phyloP scores from a whole-genome alignment of 1,140 invertebrate species.

The Archivesica marissinica region DNA sequence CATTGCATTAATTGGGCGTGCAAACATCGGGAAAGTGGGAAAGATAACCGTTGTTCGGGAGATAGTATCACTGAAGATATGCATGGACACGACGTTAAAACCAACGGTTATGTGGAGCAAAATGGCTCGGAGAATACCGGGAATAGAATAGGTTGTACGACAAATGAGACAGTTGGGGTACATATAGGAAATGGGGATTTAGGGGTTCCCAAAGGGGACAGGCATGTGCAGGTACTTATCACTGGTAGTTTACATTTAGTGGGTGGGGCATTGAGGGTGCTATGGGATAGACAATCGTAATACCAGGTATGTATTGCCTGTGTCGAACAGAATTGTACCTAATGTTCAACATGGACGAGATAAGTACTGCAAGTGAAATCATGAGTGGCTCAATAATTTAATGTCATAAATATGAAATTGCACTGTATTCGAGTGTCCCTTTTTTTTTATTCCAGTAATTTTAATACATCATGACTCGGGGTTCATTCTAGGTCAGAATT shows the following conservation, averaged over 20 bases:
- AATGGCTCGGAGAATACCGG: background rate
- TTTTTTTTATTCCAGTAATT: too few relatives aligned
- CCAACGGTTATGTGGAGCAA: background rate
- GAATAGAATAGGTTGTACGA: slow-evolving; percentile 15
- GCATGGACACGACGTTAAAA: background rate
- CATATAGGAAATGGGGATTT: background rate
- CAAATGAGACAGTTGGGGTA: background rate
- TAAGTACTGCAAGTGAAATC: too few relatives aligned
- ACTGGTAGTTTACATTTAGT: slow-evolving; percentile 97
- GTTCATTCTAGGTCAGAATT: too few relatives aligned
- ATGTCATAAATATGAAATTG: too few relatives aligned
- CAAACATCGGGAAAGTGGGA: background rate
- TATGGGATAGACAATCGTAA: slow-evolving; percentile 31
- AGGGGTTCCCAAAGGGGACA: background rate
- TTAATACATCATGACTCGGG: too few relatives aligned
- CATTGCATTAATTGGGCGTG: slow-evolving; percentile 36
- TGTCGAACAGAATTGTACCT: too few relatives aligned
- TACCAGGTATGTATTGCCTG: too few relatives aligned
- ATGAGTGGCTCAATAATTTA: too few relatives aligned
- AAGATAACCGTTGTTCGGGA: background rate
- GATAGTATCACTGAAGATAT: background rate
- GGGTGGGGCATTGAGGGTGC: slow-evolving; percentile 89
- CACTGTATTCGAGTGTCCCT: too few relatives aligned
- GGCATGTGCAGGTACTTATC: slow-evolving; percentile 89
- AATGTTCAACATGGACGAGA: too few relatives aligned